Percentiles rank a stretch among this genome's conserved stretches.
These are phyloP conservation scores for Idaea dimidiata DNA, from an alignment of 2,888 invertebrate species.

Conservation along the genomic window DNA sequence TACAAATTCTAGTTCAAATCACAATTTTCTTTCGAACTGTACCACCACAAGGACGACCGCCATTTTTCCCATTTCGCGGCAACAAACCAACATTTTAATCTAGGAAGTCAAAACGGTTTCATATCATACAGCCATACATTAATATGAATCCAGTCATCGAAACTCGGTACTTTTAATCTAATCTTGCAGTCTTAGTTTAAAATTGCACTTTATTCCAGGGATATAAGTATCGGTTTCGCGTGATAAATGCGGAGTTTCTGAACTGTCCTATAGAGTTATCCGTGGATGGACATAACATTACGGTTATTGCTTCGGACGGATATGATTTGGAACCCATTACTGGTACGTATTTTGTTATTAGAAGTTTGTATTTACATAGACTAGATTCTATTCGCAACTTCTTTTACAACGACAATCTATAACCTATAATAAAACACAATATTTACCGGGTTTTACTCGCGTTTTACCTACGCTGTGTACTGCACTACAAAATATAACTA, in stretches of 20 bases:
- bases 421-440: too few species aligned
- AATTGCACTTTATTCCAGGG: conserved; percentile 71
- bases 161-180: not conserved
- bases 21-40: too few species aligned
- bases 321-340: conserved; percentile 87
- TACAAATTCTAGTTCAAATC: too few species aligned
- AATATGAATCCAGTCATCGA: conserved; percentile 4
- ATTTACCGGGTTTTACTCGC: too few species aligned
- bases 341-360: conserved; percentile 71
- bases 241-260: conserved; percentile 92
- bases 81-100: not conserved
- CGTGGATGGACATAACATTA: conserved; percentile 90
- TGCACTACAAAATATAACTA: too few species aligned
- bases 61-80: too few species aligned
- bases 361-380: conserved; percentile 4
- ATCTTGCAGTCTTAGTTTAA: not conserved
- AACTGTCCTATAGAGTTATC: conserved; percentile 93
- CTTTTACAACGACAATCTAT: not conserved
- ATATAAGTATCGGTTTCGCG: conserved; percentile 87
- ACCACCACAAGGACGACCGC: too few species aligned
- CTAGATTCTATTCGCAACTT: not conserved
- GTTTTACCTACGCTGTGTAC: too few species aligned
- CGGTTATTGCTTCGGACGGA: conserved; percentile 89
- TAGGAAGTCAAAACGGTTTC: not conserved
- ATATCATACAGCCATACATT: not conserved